Percentiles rank a stretch among this genome's conserved stretches.
Conservation (phyloP, 2,797 vertebrate species). For the Florisuga fusca region DNA sequence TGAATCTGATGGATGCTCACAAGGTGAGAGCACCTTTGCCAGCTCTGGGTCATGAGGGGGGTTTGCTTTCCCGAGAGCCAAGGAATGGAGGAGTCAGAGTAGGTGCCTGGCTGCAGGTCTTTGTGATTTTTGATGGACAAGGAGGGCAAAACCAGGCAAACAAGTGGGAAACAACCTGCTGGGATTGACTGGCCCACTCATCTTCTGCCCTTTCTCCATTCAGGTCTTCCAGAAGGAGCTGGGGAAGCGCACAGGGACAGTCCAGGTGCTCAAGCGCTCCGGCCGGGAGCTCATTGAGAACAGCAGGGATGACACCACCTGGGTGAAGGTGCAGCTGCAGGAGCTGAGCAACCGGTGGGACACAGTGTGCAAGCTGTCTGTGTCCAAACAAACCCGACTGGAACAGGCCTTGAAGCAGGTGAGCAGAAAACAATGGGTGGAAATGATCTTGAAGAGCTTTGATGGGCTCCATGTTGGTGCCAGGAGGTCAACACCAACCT, state of each 20-base stretch:
- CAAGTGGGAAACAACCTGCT: accelerated
- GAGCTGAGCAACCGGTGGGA: conserved; percentile 99
- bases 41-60: accelerated
- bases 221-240: conserved; percentile 97
- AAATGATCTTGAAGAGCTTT: accelerated
- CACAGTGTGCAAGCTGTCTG: conserved; percentile 93
- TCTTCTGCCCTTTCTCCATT: background rate
- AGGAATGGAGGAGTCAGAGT: background rate
- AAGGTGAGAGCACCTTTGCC: conserved; percentile 82
- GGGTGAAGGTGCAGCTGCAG: conserved; percentile 98
- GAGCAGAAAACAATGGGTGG: background rate
- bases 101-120: background rate
- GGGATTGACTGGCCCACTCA: background rate
- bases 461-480: background rate
- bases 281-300: conserved; percentile 96
- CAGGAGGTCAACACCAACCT: background rate
- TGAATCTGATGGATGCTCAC: conserved; percentile 97
- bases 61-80: background rate
- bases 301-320: conserved; percentile 93
- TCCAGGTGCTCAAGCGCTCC: conserved; percentile 95
- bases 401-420: conserved; percentile 96
- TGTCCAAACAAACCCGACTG: conserved; percentile 94
- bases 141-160: background rate
- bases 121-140: background rate
- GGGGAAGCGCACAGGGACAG: conserved; percentile 92